Evolutionary conservation across 2,797 vertebrate genomes (phyloP).

Genomic region (Calcarius lapponicus): DNA sequence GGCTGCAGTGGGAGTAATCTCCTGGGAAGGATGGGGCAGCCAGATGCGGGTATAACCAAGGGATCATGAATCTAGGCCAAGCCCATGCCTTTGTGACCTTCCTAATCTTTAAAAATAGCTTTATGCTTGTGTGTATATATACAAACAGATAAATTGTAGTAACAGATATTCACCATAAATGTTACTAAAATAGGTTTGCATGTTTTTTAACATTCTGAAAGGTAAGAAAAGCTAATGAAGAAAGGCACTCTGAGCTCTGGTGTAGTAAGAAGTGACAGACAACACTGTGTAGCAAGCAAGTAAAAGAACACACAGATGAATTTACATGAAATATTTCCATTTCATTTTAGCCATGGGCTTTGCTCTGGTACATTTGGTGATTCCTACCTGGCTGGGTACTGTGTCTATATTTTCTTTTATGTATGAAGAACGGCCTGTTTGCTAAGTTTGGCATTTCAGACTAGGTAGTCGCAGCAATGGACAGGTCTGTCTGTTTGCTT

Average conservation of each 20-base stretch:
- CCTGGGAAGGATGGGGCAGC: background rate
- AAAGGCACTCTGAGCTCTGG: background rate
- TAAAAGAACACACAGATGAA: background rate
- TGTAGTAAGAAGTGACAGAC: background rate
- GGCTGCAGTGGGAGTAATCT: background rate
- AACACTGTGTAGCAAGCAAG: background rate
- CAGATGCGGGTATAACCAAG: conserved; percentile 3
- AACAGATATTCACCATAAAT: background rate
- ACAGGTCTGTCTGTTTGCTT: background rate
- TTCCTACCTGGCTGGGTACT: background rate
- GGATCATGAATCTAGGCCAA: conserved; percentile 60
- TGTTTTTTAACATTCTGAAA: background rate
- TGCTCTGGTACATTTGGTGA: background rate
- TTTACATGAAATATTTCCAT: background rate
- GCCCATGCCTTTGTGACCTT: conserved; percentile 27
- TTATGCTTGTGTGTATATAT: background rate
- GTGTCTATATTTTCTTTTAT: background rate
- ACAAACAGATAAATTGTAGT: background rate
- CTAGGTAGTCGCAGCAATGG: background rate
- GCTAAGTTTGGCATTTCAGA: background rate
- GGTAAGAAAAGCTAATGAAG: background rate
- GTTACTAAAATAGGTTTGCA: background rate
- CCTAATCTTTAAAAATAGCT: conserved; percentile 54
- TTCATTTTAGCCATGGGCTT: background rate
- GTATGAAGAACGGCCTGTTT: background rate